These are phyloP conservation scores for Acrocera orbiculus DNA, from an alignment of 2,888 invertebrate genomes.

Conservation along the genomic window DNA sequence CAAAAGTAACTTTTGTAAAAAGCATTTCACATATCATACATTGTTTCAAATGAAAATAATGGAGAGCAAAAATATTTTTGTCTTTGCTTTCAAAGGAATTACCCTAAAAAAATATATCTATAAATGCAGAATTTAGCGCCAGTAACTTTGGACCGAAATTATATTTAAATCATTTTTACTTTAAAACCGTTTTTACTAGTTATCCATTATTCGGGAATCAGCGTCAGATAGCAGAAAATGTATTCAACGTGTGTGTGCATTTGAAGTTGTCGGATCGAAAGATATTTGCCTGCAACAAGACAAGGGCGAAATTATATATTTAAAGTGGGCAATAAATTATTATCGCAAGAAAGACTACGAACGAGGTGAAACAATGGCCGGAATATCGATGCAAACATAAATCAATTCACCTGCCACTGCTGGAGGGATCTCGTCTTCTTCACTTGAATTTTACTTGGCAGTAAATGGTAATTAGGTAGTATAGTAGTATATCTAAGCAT, in stretches of 20 bases:
- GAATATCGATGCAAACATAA: constrained; percentile 9
- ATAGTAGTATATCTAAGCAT: not conserved
- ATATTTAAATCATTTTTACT: no score
- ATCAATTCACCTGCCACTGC: constrained; percentile 12
- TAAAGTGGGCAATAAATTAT: constrained; percentile 13
- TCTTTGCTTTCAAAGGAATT: no score
- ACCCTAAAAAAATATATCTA: no score
- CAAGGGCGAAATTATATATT: constrained; percentile 11
- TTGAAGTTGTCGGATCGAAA: no score
- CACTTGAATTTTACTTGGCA: constrained; percentile 8
- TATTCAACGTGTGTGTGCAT: no score
- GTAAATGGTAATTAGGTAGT: constrained; percentile 10
- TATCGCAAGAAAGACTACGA: constrained; percentile 8
- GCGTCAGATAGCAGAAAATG: constrained; percentile 14
- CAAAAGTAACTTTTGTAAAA: no score
- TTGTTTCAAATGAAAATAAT: no score
- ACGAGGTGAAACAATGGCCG: constrained; percentile 8
- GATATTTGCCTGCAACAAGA: constrained; percentile 6
- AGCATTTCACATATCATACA: no score
- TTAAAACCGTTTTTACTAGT: no score
- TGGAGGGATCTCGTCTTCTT: constrained; percentile 12
- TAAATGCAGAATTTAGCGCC: no score
- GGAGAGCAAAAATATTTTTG: no score
- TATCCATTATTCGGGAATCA: constrained; percentile 13
- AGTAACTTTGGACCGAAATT: no score